These are phyloP conservation scores for Drosophila parabipectinata DNA, from an alignment of 1,140 invertebrate species.

Conservation along the genomic window DNA sequence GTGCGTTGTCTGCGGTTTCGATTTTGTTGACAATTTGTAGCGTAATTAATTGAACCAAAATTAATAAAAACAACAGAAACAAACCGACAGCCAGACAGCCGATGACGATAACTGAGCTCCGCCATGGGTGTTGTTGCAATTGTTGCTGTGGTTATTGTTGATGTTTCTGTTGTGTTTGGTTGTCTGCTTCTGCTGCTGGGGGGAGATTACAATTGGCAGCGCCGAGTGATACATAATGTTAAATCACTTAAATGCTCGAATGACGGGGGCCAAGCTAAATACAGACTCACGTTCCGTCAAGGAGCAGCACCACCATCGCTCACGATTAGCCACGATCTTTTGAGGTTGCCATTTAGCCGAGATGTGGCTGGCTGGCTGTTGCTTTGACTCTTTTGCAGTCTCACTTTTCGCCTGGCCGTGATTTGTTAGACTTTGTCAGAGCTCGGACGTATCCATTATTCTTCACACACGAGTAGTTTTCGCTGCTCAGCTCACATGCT, in stretches of 20 bases:
- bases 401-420: slow-evolving; percentile 57
- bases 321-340: slow-evolving; percentile 65
- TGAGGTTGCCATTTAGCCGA: slow-evolving; percentile 38
- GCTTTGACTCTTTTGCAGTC: slow-evolving; percentile 62
- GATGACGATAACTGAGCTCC: slow-evolving; percentile 60
- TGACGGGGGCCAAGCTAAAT: slow-evolving; percentile 45
- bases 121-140: slow-evolving; percentile 11
- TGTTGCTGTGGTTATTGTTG: slow-evolving; percentile 19
- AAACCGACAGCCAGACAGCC: slow-evolving; percentile 18
- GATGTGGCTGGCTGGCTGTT: background rate
- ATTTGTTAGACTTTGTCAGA: slow-evolving; percentile 77
- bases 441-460: slow-evolving; percentile 57
- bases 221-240: slow-evolving; percentile 72
- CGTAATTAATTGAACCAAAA: slow-evolving; percentile 76
- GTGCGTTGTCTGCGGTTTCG: slow-evolving; percentile 55
- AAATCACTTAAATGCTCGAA: slow-evolving; percentile 66
- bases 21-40: slow-evolving; percentile 78
- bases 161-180: background rate
- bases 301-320: slow-evolving; percentile 63
- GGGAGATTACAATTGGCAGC: slow-evolving; percentile 71
- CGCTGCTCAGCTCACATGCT: slow-evolving; percentile 11
- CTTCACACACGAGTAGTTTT: slow-evolving; percentile 70
- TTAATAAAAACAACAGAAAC: slow-evolving; percentile 70
- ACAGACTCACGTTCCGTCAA: slow-evolving; percentile 67
- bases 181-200: slow-evolving; percentile 12